Conservation (phyloP, 2,888 invertebrate species). For the Leptothorax acervorum region DNA sequence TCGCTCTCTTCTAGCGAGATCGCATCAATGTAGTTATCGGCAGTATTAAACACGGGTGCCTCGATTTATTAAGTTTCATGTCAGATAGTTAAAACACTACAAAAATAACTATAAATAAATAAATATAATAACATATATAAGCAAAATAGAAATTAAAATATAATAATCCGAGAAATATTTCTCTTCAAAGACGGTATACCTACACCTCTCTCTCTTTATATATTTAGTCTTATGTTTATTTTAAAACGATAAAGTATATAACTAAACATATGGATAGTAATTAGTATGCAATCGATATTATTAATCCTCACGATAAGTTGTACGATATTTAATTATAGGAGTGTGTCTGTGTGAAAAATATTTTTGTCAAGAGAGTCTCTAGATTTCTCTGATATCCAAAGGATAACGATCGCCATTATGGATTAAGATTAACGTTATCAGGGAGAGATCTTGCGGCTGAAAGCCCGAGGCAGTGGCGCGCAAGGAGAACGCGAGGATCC, state of each 20-base stretch:
- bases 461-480: conserved; percentile 40
- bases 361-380: conserved; percentile 1
- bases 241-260: not conserved
- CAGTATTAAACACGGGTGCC: not conserved
- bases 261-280: not conserved
- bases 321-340: not conserved
- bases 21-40: conserved; percentile 39
- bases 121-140: not conserved
- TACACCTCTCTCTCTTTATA: not conserved
- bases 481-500: conserved; percentile 58
- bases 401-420: conserved; percentile 19
- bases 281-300: not conserved
- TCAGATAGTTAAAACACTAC: not conserved
- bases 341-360: not conserved
- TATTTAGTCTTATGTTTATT: not conserved
- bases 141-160: not conserved
- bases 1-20: conserved; percentile 57
- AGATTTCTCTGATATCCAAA: conserved; percentile 48
- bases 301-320: not conserved
- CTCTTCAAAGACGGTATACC: not conserved
- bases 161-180: not conserved
- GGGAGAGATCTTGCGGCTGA: conserved; percentile 32
- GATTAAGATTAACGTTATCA: conserved; percentile 17
- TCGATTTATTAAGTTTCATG: not conserved
- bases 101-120: not conserved